phyloP scores from a whole-genome alignment of 2,797 vertebrate genomes.

The Parambassis ranga region DNA sequence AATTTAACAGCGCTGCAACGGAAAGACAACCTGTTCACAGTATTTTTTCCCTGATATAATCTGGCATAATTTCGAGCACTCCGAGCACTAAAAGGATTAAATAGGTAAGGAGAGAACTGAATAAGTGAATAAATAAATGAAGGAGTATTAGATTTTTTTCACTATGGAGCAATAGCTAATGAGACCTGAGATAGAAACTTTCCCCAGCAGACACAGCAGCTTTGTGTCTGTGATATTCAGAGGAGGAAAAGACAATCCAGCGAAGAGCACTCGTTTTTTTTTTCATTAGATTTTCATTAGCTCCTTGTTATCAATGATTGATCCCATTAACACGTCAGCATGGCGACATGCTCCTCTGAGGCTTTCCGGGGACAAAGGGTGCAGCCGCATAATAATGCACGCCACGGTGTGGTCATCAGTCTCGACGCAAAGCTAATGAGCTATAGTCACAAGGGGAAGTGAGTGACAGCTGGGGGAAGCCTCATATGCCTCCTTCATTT shows the following conservation, averaged over 20 bases:
- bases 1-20: slow-evolving; percentile 35
- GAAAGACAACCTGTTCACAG: slow-evolving; percentile 14
- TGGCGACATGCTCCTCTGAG: slow-evolving; percentile 48
- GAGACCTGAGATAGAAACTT: slow-evolving; percentile 32
- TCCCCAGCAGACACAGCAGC: slow-evolving; percentile 5
- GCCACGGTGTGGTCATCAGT: slow-evolving; percentile 50
- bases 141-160: slow-evolving; percentile 1
- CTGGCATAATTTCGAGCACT: neutral
- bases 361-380: slow-evolving; percentile 32
- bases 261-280: slow-evolving; percentile 52
- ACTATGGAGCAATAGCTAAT: slow-evolving; percentile 36
- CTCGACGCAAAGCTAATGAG: slow-evolving; percentile 58
- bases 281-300: slow-evolving; percentile 76
- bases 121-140: slow-evolving; percentile 15
- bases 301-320: slow-evolving; percentile 71
- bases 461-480: slow-evolving; percentile 28
- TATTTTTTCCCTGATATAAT: neutral
- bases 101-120: slow-evolving; percentile 10
- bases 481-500: no score
- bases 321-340: slow-evolving; percentile 73
- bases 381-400: slow-evolving; percentile 28
- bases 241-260: slow-evolving; percentile 37
- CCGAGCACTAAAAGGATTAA: neutral
- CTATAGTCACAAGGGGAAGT: slow-evolving; percentile 27
- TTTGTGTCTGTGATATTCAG: slow-evolving; percentile 17